Evolutionary conservation across 1,140 invertebrate genomes (phyloP).

Genomic region (Conus betulinus): DNA sequence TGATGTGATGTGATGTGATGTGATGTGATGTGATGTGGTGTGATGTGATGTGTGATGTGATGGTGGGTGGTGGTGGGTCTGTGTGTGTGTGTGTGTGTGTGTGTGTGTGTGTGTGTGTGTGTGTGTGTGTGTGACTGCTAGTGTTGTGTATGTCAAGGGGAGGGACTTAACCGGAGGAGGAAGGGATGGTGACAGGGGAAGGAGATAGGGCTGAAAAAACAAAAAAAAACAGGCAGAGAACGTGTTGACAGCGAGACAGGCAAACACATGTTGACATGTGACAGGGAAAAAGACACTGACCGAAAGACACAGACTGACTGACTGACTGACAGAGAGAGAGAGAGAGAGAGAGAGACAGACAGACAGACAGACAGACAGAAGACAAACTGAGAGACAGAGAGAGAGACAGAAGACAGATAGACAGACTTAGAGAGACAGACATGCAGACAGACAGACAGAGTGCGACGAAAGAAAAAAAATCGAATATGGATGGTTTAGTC

Average conservation of each 20-base stretch:
- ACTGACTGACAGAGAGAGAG: slow-evolving; percentile 8
- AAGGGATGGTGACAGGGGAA: not conserved
- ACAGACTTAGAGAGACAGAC: not conserved
- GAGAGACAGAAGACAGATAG: not conserved
- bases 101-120: no score
- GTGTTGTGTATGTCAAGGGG: not conserved
- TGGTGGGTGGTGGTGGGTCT: no score
- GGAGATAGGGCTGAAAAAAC: not conserved
- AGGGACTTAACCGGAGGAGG: not conserved
- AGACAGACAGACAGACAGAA: not conserved
- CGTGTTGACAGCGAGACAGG: not conserved
- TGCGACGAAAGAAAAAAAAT: not conserved
- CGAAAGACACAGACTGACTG: not conserved
- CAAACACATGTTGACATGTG: not conserved
- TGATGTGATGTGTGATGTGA: no score
- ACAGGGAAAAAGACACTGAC: not conserved
- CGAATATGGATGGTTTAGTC: no score
- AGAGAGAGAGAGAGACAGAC: slow-evolving; percentile 17
- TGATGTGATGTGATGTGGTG: no score
- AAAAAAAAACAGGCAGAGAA: no score
- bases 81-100: no score
- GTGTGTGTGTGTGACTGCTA: no score
- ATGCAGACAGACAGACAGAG: not conserved
- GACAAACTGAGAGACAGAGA: no score
- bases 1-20: no score